Base-by-base conservation (phyloP, 2,888 invertebrate genomes). In the Lepetodrilus schrolli region DNA sequence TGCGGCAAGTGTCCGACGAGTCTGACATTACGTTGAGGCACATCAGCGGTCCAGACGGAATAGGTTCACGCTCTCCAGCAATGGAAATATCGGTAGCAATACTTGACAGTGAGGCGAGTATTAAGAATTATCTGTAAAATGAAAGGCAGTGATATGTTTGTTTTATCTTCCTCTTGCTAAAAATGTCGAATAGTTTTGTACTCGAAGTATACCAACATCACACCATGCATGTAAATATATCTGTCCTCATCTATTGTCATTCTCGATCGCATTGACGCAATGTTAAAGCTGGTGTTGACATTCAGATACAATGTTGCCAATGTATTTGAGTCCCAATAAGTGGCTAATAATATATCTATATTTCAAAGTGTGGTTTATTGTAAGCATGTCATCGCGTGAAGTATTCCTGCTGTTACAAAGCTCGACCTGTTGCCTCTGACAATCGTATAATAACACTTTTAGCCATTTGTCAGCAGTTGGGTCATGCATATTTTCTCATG, bases 1-100 rank as follows among this genome's bases (percentile, higher is more conserved):
- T 88, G 36, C 43, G 74, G 38, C 76, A 77, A 77, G 74, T 76
- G 47, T 73, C 78, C 2, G 47, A 68, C 10, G 13, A 21, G 43
- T 43, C 43, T 10, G 43, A 13, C 43, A 17, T 43, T 43, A 17
- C 17, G n/a, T 17, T 43, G n/a, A 43, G 17, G 17, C 43, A 43
- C 4, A 17, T 17, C 3, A 17, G 17, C 10, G 17, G 17, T 2
- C n/a, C 13, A 8, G 43, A 43, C 43, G n/a, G 8, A 43, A 43
- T 17, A 2, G 17, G 8, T 17, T 10, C 13, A 10, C 4, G n/a
- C 17, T 4, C 10, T 43, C n/a, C 43, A 7, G 17, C 4, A 43
- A 43, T 17, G 8, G 43, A 43, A 17, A 4, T 43, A 10, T 13
- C 13, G 4, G 43, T n/a, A 43, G 4, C n/a, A 13, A 13, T 43